These are phyloP conservation scores for Rhinichthys osculus DNA, from an alignment of 2,797 vertebrate species.

Conservation along the genomic window DNA sequence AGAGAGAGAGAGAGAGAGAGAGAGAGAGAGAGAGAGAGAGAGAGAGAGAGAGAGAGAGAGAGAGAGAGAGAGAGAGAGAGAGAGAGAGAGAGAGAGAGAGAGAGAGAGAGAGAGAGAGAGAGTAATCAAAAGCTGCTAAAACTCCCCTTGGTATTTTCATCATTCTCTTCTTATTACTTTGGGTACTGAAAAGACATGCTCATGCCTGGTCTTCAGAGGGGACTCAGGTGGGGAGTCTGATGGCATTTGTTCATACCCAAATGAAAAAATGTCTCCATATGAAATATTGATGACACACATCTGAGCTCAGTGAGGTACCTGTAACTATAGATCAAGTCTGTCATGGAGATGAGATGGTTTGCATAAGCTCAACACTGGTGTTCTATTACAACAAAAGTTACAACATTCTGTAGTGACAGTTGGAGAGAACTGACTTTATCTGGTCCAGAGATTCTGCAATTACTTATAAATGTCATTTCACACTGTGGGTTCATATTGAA, in stretches of 20 bases:
- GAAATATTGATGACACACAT: constrained; percentile 53
- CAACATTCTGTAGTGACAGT: constrained; percentile 14
- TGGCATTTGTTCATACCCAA: constrained; percentile 56
- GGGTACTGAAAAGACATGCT: constrained; percentile 26
- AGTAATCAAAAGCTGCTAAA: constrained; percentile 28
- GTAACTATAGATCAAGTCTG: constrained; percentile 46
- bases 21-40: not conserved
- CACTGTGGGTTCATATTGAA: not conserved
- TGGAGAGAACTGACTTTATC: constrained; percentile 11
- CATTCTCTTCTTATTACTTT: constrained; percentile 45
- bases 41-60: not conserved
- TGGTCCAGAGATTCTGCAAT: constrained; percentile 22
- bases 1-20: constrained; percentile 1
- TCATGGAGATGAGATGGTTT: constrained; percentile 46
- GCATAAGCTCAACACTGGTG: constrained; percentile 24
- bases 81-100: constrained; percentile 20
- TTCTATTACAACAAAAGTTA: constrained; percentile 38
- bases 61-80: constrained; percentile 14
- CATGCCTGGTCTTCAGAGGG: constrained; percentile 27
- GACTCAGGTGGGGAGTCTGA: constrained; percentile 54
- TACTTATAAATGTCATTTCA: constrained; percentile 31
- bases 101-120: not conserved
- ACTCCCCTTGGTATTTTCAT: constrained; percentile 27
- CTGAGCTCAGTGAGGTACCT: constrained; percentile 44
- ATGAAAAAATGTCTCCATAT: constrained; percentile 48